Evolutionary conservation across 2,113 vertebrate species (phyloP), one percentile per base, ranked within the genome.

Genomic region (Platycercus adscitus): DNA sequence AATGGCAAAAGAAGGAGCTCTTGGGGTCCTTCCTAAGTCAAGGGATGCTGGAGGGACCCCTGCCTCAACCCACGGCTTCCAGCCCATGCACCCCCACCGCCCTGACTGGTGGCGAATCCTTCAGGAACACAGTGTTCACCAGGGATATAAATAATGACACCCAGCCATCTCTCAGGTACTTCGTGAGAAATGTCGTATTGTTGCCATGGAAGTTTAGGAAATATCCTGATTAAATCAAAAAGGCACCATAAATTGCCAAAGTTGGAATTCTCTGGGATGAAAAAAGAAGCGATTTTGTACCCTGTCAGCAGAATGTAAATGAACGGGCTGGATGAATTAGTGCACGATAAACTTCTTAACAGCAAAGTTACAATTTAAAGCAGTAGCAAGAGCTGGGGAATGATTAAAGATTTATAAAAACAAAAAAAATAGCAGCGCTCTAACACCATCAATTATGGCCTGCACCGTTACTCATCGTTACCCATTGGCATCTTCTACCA

Each of bases 251-350:
- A 96, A 95, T 69, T 73, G 91, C 63, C 50, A 4, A 80, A 94
- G 91, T 81, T 78, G 33, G 52, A 84, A 81, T 92, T 94, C 82
- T 89, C 88, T 21, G 33, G 80, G 89, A 93, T 93, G 46, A 41
- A 71, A 86, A 87, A 60, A 49, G 86, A 31, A 91, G 95, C 70
- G 49, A 52, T 93, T 97, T 95, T 91, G 72, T 79, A 66, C 71
- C 79, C 90, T 43, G 33, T 91, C 96, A 97, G 96, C 96, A 94
- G 91, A 96, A 96, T 96, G 93, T 89, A 96, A 94, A 94, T 94
- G 89, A 96, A 94, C 7, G 20, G 77, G 56, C 53, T 88, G 85
- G 53, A 72, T 88, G 94, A 96, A 96, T 76, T 78, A 94, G 94
- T 75, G 88, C 43, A n/a, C 39, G 23, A 92, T 91, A 89, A 96